Conservation (phyloP, 2,888 invertebrate genomes). For the Hirtodrosophila alboralis region DNA sequence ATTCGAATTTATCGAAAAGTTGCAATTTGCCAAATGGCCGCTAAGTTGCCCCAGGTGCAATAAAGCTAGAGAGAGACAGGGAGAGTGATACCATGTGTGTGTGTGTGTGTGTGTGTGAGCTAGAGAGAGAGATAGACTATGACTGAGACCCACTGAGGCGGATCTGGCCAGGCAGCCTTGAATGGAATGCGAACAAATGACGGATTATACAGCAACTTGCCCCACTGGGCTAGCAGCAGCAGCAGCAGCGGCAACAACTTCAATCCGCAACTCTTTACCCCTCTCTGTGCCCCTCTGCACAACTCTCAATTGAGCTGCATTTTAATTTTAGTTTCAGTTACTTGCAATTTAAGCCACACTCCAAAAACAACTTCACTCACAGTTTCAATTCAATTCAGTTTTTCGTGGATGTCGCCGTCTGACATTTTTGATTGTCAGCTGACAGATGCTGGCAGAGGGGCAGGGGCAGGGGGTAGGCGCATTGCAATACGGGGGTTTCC, state of each 20-base stretch:
- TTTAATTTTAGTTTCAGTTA: slow-evolving; percentile 23
- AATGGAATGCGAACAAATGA: slow-evolving; percentile 76
- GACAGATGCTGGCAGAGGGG: slow-evolving; percentile 53
- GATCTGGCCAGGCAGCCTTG: slow-evolving; percentile 73
- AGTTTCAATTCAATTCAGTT: slow-evolving; percentile 6
- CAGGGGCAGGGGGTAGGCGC: background rate
- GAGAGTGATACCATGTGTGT: too few species aligned
- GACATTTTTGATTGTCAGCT: slow-evolving; percentile 75
- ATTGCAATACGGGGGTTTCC: background rate
- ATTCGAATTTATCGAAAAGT: slow-evolving; percentile 79
- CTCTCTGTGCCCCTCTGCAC: slow-evolving; percentile 1
- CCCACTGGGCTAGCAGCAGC: too few species aligned
- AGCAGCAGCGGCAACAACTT: background rate
- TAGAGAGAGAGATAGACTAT: slow-evolving; percentile 5
- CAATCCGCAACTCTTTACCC: slow-evolving; percentile 1
- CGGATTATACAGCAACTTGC: slow-evolving; percentile 51
- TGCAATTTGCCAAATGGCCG: slow-evolving; percentile 72
- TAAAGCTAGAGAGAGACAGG: slow-evolving; percentile 17
- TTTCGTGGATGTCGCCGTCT: slow-evolving; percentile 51
- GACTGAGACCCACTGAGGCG: slow-evolving; percentile 59
- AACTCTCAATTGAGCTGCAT: slow-evolving; percentile 1
- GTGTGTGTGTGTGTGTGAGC: background rate
- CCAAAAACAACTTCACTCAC: slow-evolving; percentile 3
- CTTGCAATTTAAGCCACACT: slow-evolving; percentile 32
- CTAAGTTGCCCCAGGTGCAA: slow-evolving; percentile 49